A percentile compares a stretch with the other conserved stretches of the same genome.
Evolutionary conservation across 2,113 vertebrate genomes (phyloP).

Genomic region (Psammodynastes pulverulentus): DNA sequence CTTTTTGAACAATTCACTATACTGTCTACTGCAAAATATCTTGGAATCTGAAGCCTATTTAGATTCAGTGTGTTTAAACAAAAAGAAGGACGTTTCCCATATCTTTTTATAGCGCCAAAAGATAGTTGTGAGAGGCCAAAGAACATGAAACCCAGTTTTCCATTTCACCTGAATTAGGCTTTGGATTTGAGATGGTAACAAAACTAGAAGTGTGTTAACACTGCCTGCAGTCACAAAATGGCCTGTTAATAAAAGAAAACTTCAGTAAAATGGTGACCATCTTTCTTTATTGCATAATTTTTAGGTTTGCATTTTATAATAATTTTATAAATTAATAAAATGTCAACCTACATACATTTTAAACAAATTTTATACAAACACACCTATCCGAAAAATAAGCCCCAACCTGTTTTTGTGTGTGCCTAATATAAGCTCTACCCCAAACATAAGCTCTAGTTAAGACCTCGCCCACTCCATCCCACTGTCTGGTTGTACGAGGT

Average conservation of each 20-base stretch:
- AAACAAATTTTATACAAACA: not conserved
- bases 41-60: not conserved
- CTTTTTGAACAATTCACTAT: not conserved
- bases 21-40: not conserved
- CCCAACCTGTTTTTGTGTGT: too few species aligned
- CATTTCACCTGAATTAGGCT: not conserved
- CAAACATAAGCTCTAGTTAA: too few species aligned
- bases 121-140: not conserved
- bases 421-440: too few species aligned
- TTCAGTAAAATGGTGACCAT: not conserved
- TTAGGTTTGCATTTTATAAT: not conserved
- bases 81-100: not conserved
- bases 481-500: too few species aligned
- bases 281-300: not conserved
- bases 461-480: too few species aligned
- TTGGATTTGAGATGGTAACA: not conserved
- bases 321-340: too few species aligned
- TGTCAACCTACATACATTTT: too few species aligned
- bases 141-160: not conserved
- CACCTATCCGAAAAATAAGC: too few species aligned
- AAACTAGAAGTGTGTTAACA: not conserved
- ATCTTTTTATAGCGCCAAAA: not conserved
- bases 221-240: not conserved
- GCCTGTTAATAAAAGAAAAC: not conserved
- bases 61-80: not conserved